These are phyloP conservation scores for Yoshiicerus persimilis DNA, from an alignment of 1,140 invertebrate genomes.

Conservation along the genomic window DNA sequence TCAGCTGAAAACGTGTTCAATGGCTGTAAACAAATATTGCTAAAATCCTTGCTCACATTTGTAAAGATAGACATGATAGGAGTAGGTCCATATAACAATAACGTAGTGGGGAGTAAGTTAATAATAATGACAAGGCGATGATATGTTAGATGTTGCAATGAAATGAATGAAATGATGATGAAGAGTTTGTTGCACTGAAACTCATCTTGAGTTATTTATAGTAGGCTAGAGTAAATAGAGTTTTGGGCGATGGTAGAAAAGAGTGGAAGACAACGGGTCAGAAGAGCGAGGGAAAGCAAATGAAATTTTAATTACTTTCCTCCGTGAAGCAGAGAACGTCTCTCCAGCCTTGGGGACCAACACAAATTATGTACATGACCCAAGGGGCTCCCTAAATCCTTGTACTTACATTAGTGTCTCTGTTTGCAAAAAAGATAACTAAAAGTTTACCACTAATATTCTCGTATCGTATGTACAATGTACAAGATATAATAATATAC, in stretches of 20 bases:
- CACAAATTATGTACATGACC: not conserved
- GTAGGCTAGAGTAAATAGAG: not conserved
- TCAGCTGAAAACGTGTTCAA: no score
- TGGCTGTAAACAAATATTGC: no score
- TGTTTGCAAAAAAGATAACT: no score
- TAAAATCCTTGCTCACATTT: no score
- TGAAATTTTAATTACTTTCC: constrained; percentile 23
- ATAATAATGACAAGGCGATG: not conserved
- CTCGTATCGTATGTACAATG: no score
- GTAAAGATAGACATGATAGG: not conserved
- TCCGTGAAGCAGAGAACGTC: not conserved
- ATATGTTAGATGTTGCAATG: not conserved
- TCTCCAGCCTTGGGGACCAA: not conserved
- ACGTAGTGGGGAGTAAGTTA: not conserved
- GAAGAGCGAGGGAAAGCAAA: not conserved
- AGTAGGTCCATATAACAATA: no score
- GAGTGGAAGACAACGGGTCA: not conserved
- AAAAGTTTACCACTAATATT: not conserved
- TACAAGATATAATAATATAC: not conserved
- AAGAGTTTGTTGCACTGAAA: not conserved
- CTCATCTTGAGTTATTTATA: not conserved
- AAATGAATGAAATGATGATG: not conserved
- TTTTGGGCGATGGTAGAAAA: not conserved
- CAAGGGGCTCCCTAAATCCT: not conserved
- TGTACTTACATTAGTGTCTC: not conserved